A percentile compares a stretch with the other conserved stretches of the same genome.
phyloP scores from a whole-genome alignment of 2,797 vertebrate species.

The Echiichthys vipera region DNA sequence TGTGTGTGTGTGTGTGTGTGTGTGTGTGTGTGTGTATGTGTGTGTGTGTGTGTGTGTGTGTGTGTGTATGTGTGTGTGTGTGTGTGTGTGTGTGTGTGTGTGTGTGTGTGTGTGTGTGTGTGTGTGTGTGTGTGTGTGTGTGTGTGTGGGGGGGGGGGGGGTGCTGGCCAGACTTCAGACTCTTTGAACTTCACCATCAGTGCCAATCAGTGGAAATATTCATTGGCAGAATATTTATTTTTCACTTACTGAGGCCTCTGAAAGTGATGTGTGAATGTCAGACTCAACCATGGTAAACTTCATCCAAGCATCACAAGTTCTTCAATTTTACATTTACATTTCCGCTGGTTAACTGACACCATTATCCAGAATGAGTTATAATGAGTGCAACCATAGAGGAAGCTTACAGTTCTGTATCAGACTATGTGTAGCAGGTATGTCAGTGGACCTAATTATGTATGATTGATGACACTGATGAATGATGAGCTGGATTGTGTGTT shows the following conservation, averaged over 20 bases:
- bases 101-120: too few relatives aligned
- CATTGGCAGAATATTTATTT: slow-evolving; percentile 55
- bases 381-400: neutral
- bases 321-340: slow-evolving; percentile 4
- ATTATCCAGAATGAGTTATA: neutral
- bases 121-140: too few relatives aligned
- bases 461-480: neutral
- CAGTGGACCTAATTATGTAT: neutral
- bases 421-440: neutral
- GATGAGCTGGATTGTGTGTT: too few relatives aligned
- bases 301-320: slow-evolving; percentile 2
- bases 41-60: too few relatives aligned
- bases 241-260: slow-evolving; percentile 43
- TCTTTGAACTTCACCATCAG: slow-evolving; percentile 45
- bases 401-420: neutral
- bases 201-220: slow-evolving; percentile 68
- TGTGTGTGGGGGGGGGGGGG: too few relatives aligned
- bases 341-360: slow-evolving; percentile 2
- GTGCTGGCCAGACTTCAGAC: slow-evolving; percentile 43
- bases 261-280: slow-evolving; percentile 34
- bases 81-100: too few relatives aligned
- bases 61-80: too few relatives aligned
- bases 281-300: slow-evolving; percentile 32
- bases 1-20: too few relatives aligned
- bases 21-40: too few relatives aligned